A percentile compares a stretch with the other conserved stretches of the same genome.
These are phyloP conservation scores for Eptesicus fuscus DNA, from an alignment of 2,113 vertebrate genomes.

Conservation along the genomic window DNA sequence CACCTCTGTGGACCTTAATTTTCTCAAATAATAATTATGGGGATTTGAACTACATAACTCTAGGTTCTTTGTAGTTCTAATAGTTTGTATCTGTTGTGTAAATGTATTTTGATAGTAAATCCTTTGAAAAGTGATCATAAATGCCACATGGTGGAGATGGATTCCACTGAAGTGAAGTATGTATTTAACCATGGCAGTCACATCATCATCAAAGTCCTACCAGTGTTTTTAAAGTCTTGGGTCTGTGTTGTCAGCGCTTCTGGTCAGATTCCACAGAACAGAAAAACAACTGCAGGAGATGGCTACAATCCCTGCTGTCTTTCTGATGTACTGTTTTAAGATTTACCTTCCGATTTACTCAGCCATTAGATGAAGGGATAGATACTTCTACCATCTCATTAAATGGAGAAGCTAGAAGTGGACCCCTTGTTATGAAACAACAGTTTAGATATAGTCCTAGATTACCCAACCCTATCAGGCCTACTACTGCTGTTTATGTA, in stretches of 20 bases:
- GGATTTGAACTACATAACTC: not conserved
- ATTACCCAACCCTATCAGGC: slow-evolving; percentile 23
- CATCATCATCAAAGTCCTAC: not conserved
- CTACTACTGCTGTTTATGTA: slow-evolving; percentile 55
- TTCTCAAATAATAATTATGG: slow-evolving; percentile 19
- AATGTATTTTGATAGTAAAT: not conserved
- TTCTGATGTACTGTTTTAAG: not conserved
- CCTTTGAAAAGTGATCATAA: slow-evolving; percentile 2
- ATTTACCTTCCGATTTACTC: slow-evolving; percentile 17
- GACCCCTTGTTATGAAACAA: slow-evolving; percentile 55
- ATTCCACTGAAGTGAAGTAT: not conserved
- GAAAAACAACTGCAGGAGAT: not conserved
- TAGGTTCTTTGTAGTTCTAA: not conserved
- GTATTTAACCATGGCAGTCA: not conserved
- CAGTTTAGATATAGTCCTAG: slow-evolving; percentile 2
- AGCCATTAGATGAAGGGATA: not conserved
- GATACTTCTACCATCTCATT: not conserved
- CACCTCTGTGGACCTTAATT: not conserved
- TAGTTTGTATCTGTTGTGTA: not conserved
- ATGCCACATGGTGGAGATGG: not conserved
- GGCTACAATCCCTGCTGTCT: not conserved
- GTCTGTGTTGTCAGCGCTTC: not conserved
- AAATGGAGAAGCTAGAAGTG: not conserved
- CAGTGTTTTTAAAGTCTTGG: not conserved
- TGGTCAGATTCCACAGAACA: not conserved